Conservation (phyloP, 2,888 invertebrate species). For the Cheiracanthium punctorium region DNA sequence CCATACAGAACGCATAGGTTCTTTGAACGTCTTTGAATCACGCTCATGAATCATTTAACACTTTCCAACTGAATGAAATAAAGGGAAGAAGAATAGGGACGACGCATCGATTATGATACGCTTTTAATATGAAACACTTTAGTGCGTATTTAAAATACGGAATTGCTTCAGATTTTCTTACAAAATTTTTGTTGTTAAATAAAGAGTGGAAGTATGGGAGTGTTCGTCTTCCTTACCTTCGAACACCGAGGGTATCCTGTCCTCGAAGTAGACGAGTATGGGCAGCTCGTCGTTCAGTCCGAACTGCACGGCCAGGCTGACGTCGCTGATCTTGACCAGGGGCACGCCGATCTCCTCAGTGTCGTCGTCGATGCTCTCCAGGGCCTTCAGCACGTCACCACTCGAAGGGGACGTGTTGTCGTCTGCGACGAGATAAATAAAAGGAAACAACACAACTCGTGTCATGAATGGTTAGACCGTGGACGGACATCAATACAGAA, state of each 20-base stretch:
- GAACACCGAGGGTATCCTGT: constrained; percentile 77
- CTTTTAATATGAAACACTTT: too few relatives aligned
- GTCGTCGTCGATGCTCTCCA: constrained; percentile 73
- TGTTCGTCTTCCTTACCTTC: constrained; percentile 78
- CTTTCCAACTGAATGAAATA: too few relatives aligned
- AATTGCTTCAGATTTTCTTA: too few relatives aligned
- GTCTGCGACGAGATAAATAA: too few relatives aligned
- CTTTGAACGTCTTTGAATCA: too few relatives aligned
- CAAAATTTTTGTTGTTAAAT: too few relatives aligned
- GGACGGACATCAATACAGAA: background rate
- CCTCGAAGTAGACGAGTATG: constrained; percentile 85
- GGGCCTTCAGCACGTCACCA: constrained; percentile 69
- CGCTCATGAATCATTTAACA: too few relatives aligned
- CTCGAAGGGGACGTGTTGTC: constrained; percentile 83
- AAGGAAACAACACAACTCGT: background rate
- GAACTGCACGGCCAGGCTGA: constrained; percentile 87
- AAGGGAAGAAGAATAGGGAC: too few relatives aligned
- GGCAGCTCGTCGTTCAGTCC: constrained; percentile 86
- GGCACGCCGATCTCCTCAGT: constrained; percentile 72
- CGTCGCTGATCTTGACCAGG: constrained; percentile 75
- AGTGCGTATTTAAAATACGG: too few relatives aligned
- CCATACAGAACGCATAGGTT: too few relatives aligned
- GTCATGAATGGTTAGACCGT: background rate
- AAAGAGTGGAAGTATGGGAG: too few relatives aligned
- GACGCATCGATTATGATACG: too few relatives aligned